Conservation (phyloP, 2,113 vertebrate species). For the Polyodon spathula region DNA sequence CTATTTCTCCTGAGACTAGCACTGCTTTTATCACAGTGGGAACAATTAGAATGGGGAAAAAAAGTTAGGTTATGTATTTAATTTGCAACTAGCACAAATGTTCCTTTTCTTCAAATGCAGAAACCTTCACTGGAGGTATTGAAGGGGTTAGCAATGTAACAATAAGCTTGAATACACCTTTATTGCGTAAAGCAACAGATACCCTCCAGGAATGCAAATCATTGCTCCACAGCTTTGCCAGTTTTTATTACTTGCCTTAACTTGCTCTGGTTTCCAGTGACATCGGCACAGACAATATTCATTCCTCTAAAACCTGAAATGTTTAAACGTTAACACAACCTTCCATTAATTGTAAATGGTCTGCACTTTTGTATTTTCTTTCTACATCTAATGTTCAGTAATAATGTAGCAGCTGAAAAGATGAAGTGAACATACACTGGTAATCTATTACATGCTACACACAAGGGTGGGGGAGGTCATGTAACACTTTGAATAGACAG, state of each 20-base stretch:
- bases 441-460: too few species aligned
- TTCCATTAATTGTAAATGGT: too few species aligned
- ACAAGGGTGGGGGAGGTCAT: too few species aligned
- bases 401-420: too few species aligned
- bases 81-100: conserved; percentile 2
- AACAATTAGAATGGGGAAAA: conserved; percentile 7
- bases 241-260: neutral
- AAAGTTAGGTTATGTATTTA: neutral
- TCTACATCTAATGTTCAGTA: too few species aligned
- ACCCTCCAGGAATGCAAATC: neutral
- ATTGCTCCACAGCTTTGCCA: neutral
- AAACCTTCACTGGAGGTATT: neutral
- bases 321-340: too few species aligned
- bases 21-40: conserved; percentile 9
- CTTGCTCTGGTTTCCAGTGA: neutral
- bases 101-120: neutral
- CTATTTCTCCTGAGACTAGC: neutral
- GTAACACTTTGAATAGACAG: too few species aligned
- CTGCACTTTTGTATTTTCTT: too few species aligned
- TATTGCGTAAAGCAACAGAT: neutral
- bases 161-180: neutral
- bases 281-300: neutral
- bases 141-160: neutral
- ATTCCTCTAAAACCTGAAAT: too few species aligned
- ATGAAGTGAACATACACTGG: too few species aligned